phyloP scores from a whole-genome alignment of 2,888 invertebrate genomes.

The Tanaodytes sp. region DNA sequence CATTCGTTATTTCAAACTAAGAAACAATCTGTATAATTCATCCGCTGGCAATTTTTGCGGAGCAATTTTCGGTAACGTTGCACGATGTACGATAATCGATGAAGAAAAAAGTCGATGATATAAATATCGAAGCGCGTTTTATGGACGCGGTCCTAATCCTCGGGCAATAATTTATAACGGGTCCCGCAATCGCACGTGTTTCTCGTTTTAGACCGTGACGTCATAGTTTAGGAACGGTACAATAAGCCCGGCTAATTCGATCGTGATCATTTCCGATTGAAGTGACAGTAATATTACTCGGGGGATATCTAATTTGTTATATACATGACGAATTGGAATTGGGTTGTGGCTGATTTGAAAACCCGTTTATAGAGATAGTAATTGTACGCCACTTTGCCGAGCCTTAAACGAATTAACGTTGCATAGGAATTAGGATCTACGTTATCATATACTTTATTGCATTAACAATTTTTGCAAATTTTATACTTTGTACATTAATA shows the following conservation, averaged over 20 bases:
- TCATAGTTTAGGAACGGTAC: constrained; percentile 20
- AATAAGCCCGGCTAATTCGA: constrained; percentile 26
- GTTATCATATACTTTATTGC: too few relatives aligned
- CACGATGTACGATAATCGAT: constrained; percentile 15
- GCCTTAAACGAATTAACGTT: too few relatives aligned
- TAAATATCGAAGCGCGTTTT: constrained; percentile 11
- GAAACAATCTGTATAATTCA: too few relatives aligned
- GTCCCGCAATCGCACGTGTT: constrained; percentile 28
- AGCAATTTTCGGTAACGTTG: too few relatives aligned
- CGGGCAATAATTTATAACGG: constrained; percentile 23
- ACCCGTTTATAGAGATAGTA: too few relatives aligned
- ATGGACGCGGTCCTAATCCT: constrained; percentile 11
- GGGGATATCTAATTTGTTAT: constrained; percentile 2
- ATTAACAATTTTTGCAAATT: too few relatives aligned
- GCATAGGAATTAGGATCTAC: too few relatives aligned
- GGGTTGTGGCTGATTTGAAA: too few relatives aligned
- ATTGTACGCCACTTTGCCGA: too few relatives aligned
- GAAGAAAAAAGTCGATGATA: constrained; percentile 5
- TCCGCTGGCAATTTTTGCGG: too few relatives aligned
- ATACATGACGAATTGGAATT: constrained; percentile 2
- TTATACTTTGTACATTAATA: too few relatives aligned
- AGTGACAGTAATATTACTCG: constrained; percentile 13
- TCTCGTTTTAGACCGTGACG: constrained; percentile 23
- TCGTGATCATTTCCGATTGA: constrained; percentile 31
- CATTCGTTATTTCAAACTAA: too few relatives aligned